Evolutionary conservation across 2,888 invertebrate species (phyloP), one percentile per base, ranked within the genome.

Genomic region (Tipula vernalis): DNA sequence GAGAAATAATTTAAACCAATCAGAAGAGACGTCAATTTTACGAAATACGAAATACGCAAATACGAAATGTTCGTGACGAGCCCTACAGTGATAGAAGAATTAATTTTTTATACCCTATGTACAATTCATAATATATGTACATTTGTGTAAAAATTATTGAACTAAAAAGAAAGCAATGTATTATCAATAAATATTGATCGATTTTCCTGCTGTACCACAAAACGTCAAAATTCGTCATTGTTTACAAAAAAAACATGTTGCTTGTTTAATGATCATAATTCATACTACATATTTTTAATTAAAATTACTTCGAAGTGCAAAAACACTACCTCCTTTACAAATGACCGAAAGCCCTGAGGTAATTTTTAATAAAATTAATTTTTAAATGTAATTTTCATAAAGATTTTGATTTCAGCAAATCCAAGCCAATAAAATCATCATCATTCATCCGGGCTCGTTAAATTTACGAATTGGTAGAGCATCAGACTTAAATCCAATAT

Each of bases 401-500:
- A 42, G 92, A 92, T 87, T 92, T 91, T 88, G 13, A 5, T 93
- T 93, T 88, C 91, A 95, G 92, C 94, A 95, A 90, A 94, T 95
- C 88, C 95, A 95, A 89, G 95, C 96, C 0, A 95, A 96, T 89
- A 95, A 95, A 87, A 96, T 97, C 83, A 95, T 99, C 87, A 95
- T 98, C n/a, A 97, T 98, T 87, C 98, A 98, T 90, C 98, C 98
- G 28, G 98, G 98, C 6, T 98, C 98, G 0, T 93, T 96, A 86
- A 95, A 97, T 91, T 93, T 98, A 36, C 93, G 98, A 88, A 96
- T 98, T 90, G 98, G 98, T 0, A 92, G 97, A 89, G 98, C 98
- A 1, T 97, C 98, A 0, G 98, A 98, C 91, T 92, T 97, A 3
- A 94, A 96, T 90, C 98, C 98, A 10, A 93, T 96, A 87, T 96